These are phyloP conservation scores for Eutolmus rufibarbis DNA, from an alignment of 2,888 invertebrate genomes.

Conservation along the genomic window DNA sequence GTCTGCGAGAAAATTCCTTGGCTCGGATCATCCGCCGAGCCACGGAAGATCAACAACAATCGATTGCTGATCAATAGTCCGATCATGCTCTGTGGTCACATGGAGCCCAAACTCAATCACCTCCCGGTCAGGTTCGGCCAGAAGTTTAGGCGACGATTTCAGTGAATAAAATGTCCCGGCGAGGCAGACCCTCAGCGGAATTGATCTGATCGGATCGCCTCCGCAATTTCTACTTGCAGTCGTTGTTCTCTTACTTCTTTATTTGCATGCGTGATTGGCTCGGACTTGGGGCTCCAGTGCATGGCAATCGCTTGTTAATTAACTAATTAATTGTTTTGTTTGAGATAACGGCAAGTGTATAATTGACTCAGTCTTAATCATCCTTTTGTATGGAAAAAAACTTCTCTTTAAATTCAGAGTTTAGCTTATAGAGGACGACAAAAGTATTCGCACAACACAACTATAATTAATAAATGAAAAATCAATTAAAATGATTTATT, in stretches of 20 bases:
- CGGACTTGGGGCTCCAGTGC: slow-evolving; percentile 46
- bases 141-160: slow-evolving; percentile 7
- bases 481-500: too few species aligned
- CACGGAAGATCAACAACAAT: slow-evolving; percentile 11
- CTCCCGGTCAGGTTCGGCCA: background rate
- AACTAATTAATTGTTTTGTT: slow-evolving; percentile 61
- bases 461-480: too few species aligned
- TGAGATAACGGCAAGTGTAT: slow-evolving; percentile 56
- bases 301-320: slow-evolving; percentile 60
- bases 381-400: background rate
- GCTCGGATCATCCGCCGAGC: background rate
- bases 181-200: background rate
- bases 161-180: background rate
- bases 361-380: slow-evolving; percentile 51
- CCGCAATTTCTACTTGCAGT: slow-evolving; percentile 21
- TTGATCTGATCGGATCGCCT: slow-evolving; percentile 30
- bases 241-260: slow-evolving; percentile 43
- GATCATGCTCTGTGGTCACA: slow-evolving; percentile 5
- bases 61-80: slow-evolving; percentile 11
- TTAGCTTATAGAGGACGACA: background rate
- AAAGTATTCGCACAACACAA: too few species aligned
- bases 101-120: slow-evolving; percentile 6
- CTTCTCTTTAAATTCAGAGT: background rate
- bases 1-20: background rate
- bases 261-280: slow-evolving; percentile 50